Evolutionary conservation across 2,797 vertebrate genomes (phyloP).

Genomic region (Astyanax mexicanus): DNA sequence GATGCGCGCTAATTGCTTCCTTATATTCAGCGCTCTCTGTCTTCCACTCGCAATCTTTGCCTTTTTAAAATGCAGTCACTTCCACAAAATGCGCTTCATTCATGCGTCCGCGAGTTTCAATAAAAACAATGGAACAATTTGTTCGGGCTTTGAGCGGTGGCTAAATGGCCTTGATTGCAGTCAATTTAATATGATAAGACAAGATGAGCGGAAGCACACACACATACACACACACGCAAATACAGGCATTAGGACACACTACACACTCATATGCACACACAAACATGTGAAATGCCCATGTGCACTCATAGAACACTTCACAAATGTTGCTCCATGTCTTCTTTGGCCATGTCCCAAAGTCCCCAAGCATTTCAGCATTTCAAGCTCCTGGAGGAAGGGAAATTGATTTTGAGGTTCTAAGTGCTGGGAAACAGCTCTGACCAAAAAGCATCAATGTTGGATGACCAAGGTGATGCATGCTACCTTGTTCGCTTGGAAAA

Average conservation of each 20-base stretch:
- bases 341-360: slow-evolving; percentile 10
- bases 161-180: slow-evolving; percentile 47
- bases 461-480: not conserved
- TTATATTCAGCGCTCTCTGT: slow-evolving; percentile 67
- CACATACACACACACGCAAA: too few relatives aligned
- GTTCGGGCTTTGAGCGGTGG: slow-evolving; percentile 27
- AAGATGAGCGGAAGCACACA: not conserved
- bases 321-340: slow-evolving; percentile 10
- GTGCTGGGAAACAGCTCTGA: slow-evolving; percentile 1
- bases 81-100: slow-evolving; percentile 57
- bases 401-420: slow-evolving; percentile 27
- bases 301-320: slow-evolving; percentile 27
- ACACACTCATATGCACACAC: slow-evolving; percentile 23
- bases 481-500: not conserved
- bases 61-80: slow-evolving; percentile 73
- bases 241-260: not conserved
- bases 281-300: not conserved
- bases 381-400: not conserved
- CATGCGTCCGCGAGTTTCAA: slow-evolving; percentile 39
- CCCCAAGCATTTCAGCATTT: slow-evolving; percentile 8
- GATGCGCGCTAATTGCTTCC: slow-evolving; percentile 79
- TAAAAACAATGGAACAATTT: slow-evolving; percentile 43
- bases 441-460: not conserved
- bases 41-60: slow-evolving; percentile 67
- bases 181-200: slow-evolving; percentile 7